Evolutionary conservation across 2,888 invertebrate species (phyloP).

Genomic region (Seira musarum): DNA sequence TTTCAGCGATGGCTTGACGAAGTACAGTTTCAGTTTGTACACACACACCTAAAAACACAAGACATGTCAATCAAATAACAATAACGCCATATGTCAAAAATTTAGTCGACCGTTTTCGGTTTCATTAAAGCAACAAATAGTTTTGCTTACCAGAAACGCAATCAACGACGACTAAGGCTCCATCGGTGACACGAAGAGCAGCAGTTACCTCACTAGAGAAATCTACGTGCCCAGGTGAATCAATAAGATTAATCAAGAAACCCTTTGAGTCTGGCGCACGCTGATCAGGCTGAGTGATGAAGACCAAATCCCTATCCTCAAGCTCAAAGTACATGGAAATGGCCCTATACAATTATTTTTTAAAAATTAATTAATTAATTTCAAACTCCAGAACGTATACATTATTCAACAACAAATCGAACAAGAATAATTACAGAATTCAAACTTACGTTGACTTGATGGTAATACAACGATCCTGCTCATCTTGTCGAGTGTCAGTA

Average conservation of each 20-base stretch:
- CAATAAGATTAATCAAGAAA: constrained; percentile 95
- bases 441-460: constrained; percentile 98
- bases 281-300: constrained; percentile 93
- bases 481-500: constrained; percentile 99
- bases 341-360: constrained; percentile 79
- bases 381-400: neutral
- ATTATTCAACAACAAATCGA: neutral
- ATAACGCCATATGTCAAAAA: too few relatives aligned
- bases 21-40: constrained; percentile 99
- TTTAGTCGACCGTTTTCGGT: too few relatives aligned
- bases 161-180: constrained; percentile 94
- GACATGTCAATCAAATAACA: too few relatives aligned
- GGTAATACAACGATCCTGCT: constrained; percentile 99
- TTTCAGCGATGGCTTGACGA: constrained; percentile 99
- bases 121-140: too few relatives aligned
- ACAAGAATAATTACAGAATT: neutral
- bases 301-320: constrained; percentile 92
- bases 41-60: constrained; percentile 98
- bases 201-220: constrained; percentile 95
- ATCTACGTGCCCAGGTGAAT: constrained; percentile 99
- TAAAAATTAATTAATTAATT: constrained; percentile 18
- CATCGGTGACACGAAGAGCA: constrained; percentile 94
- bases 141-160: constrained; percentile 94
- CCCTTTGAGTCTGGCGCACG: constrained; percentile 92
- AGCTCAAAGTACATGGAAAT: constrained; percentile 99